Base-by-base conservation (phyloP, 2,888 invertebrate species). In the Caradrina clavipalpis region DNA sequence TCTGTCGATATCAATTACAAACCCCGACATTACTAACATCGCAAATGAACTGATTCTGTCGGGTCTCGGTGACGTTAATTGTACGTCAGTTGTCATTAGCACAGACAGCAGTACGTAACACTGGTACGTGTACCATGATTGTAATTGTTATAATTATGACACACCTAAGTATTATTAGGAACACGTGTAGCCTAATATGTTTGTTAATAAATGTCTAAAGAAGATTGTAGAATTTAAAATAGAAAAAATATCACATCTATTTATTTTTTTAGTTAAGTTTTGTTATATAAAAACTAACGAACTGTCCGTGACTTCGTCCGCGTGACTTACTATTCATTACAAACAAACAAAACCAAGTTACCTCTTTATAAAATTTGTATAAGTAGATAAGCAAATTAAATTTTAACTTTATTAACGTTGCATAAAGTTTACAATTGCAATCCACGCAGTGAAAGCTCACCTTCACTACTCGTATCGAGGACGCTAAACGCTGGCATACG, bases 11-110 rank as follows among this genome's bases (percentile, higher is more conserved):
- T 35, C 17, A 55, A 60, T 60, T 53, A 39, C 35, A 8, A 26
- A 26, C 2, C 0, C 11, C 54, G n/a, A 31, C 11, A 21, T 49
- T 49, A 73, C 60, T 57, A 53, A 35, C 1, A n/a, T 35, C n/a
- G n/a, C 13, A 10, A 49, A 26, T 8, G 13, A 22, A 39, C 19
- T 6, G 13, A 49, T 35, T 35, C 35, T 35, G 35, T 35, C 8
- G 7, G 35, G 7, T 35, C 35, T 35, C 8, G 35, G 35, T 8
- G 35, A 35, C 31, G 31, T 31, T 42, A 42, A 42, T 42, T 42
- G 42, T 42, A 15, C 10, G 42, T 42, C 21, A 10, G 58, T 31
- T 35, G 45, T 53, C 45, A 55, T 70, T 71, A 56, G 21, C 19
- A 45, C 13, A 45, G 55, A 39, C 21, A 59, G 13, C 7, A n/a